phyloP scores from a whole-genome alignment of 2,113 vertebrate genomes.

The Anarhynchus alexandrinus region DNA sequence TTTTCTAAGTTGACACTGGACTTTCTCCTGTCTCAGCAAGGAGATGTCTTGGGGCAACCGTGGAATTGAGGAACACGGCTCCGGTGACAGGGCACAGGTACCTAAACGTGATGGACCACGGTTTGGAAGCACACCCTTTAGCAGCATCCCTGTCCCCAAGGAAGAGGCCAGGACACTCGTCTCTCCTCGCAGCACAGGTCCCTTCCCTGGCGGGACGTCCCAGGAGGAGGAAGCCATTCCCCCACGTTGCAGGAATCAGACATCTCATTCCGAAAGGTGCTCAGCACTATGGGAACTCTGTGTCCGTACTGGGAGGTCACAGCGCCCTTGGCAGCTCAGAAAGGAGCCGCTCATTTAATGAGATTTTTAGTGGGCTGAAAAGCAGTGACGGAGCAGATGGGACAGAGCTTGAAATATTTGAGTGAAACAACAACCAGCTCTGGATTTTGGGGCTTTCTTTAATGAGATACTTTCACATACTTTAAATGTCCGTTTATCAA shows the following conservation, averaged over 20 bases:
- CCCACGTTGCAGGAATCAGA: not conserved
- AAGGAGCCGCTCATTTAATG: not conserved
- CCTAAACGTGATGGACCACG: fast-evolving
- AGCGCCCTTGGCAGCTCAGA: not conserved
- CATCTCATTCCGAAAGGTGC: not conserved
- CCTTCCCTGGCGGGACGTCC: fast-evolving
- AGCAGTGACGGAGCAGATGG: not conserved
- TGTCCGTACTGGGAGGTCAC: fast-evolving
- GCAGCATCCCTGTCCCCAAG: not conserved
- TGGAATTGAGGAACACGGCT: not conserved
- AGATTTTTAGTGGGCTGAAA: not conserved
- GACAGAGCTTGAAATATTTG: not conserved
- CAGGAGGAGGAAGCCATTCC: not conserved
- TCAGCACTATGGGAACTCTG: not conserved
- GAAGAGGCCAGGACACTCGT: not conserved
- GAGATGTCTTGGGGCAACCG: not conserved
- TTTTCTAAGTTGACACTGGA: not conserved
- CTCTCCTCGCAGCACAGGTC: not conserved
- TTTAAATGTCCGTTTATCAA: not conserved
- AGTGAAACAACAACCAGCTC: not conserved
- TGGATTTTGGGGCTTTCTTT: not conserved
- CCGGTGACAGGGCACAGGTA: not conserved
- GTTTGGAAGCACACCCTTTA: not conserved
- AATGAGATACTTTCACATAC: not conserved
- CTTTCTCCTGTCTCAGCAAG: not conserved